Evolutionary conservation across 1,140 invertebrate species (phyloP).

Genomic region (Euglossa dilemma): DNA sequence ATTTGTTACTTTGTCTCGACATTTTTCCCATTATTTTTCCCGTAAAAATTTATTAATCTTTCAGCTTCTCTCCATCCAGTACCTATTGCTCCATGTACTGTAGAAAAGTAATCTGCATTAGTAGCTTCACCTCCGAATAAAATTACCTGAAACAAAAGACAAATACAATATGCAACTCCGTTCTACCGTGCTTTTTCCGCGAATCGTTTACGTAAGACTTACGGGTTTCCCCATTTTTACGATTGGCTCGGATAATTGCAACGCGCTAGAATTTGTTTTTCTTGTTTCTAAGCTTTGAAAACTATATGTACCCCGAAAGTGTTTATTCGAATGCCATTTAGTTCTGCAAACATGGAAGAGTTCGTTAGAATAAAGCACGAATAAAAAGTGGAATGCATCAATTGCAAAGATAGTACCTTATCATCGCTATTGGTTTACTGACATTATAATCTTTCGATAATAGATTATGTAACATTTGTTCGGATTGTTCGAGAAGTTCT

Average conservation of each 20-base stretch:
- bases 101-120: slow-evolving; percentile 86
- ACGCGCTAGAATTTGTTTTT: slow-evolving; percentile 50
- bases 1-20: not conserved
- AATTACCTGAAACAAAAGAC: slow-evolving; percentile 78
- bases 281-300: slow-evolving; percentile 84
- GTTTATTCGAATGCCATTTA: slow-evolving; percentile 87
- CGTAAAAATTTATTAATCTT: slow-evolving; percentile 77
- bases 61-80: slow-evolving; percentile 91
- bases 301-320: slow-evolving; percentile 88
- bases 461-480: slow-evolving; percentile 78
- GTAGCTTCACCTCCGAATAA: slow-evolving; percentile 90
- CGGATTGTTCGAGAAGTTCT: slow-evolving; percentile 77
- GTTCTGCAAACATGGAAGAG: slow-evolving; percentile 80
- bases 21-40: slow-evolving; percentile 4
- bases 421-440: slow-evolving; percentile 75
- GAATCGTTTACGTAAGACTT: slow-evolving; percentile 5
- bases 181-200: not conserved
- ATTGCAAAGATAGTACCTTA: slow-evolving; percentile 50
- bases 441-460: slow-evolving; percentile 80
- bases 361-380: not conserved
- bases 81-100: slow-evolving; percentile 92
- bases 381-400: not conserved
- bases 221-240: slow-evolving; percentile 70
- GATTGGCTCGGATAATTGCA: slow-evolving; percentile 73
- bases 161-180: not conserved